Evolutionary conservation across 2,797 vertebrate genomes (phyloP), one percentile per base, ranked within the genome.

Genomic region (Micropoecilia bifurca): DNA sequence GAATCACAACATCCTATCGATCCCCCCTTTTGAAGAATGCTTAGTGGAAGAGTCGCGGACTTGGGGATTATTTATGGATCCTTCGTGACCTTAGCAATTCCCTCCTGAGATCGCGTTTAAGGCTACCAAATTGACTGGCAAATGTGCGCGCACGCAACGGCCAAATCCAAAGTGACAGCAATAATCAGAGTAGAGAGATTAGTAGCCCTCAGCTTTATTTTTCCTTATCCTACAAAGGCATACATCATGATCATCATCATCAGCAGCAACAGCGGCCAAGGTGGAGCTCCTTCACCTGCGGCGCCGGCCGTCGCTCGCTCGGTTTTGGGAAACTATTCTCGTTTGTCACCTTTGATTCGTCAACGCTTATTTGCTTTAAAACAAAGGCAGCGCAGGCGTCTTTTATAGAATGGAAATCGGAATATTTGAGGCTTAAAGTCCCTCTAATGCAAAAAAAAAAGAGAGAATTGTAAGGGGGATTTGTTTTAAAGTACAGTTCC

Each of bases 1-100:
- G 91, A 94, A 93, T 95, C 89, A 85, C 92, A 92, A 82, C 91
- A 88, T 90, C 88, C 87, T 92, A 94, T 94, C 80, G 92, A 93
- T 94, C 88, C 83, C 75, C 75, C 85, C 48, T 50, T 91, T 92
- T 95, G 94, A 95, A 93, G 93, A 93, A 89, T 87, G 88, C 89
- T 93, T 91, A 93, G 92, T 85, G 88, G 92, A 94, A 85, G 90
- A 92, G 88, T 82, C 90, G 46, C 91, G 88, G 91, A 89, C 88
- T 92, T 87, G 75, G 86, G 87, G 91, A 90, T 94, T 95, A 93
- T 95, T 95, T 93, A 95, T 95, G 90, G 93, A 87, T 92, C 86
- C 82, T 69, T 88, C 91, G 91, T 93, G 93, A 94, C 94, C 93
- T 93, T 83, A 88, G 83, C 85, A 63, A 88, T 93, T 92, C 85